Conservation (phyloP, 1,140 invertebrate genomes). For the Cyphomyrmex costatus region DNA sequence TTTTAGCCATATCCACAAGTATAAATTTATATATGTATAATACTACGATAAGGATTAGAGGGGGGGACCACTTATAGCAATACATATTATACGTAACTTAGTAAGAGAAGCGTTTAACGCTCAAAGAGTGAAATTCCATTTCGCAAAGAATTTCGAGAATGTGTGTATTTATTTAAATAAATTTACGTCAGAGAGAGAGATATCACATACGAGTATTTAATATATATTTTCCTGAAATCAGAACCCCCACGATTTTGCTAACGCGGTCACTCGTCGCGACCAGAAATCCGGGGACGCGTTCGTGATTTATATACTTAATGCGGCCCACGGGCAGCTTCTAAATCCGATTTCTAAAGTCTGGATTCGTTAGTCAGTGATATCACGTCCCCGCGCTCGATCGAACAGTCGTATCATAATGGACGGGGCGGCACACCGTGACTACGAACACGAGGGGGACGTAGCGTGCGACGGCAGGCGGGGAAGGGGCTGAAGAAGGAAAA, state of each 20-base stretch:
- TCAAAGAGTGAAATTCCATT: too few species aligned
- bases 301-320: conserved; percentile 32
- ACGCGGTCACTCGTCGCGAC: conserved; percentile 1
- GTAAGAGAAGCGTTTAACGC: too few species aligned
- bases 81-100: too few species aligned
- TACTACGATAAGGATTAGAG: too few species aligned
- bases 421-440: conserved; percentile 46
- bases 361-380: conserved; percentile 67
- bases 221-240: not conserved
- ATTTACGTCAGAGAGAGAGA: too few species aligned
- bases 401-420: conserved; percentile 65
- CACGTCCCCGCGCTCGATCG: conserved; percentile 58
- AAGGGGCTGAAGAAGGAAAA: conserved; percentile 21
- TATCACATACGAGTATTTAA: too few species aligned
- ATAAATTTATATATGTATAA: not conserved
- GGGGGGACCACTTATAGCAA: too few species aligned
- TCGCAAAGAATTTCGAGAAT: too few species aligned
- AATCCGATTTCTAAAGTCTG: conserved; percentile 43
- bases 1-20: not conserved
- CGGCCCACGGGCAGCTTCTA: conserved; percentile 24
- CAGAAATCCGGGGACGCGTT: conserved; percentile 7
- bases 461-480: not conserved
- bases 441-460: conserved; percentile 21
- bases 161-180: too few species aligned
- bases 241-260: not conserved